Evolutionary conservation across 1,140 invertebrate species (phyloP), one percentile per base, ranked within the genome.

Genomic region (Stegodyphus dumicola): DNA sequence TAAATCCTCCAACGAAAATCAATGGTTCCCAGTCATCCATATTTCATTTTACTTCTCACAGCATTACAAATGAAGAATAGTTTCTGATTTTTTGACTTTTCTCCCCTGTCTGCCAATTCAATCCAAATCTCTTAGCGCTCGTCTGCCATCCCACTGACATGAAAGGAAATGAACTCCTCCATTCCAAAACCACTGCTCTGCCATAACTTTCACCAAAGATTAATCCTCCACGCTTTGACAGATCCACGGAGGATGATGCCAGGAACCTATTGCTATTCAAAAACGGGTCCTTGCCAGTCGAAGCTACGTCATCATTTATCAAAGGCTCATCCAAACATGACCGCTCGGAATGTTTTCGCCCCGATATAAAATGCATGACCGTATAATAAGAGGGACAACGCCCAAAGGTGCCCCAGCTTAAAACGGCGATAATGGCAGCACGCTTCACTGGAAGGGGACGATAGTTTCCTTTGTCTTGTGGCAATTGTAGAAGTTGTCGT

Each of bases 321-420:
- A 81, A 81, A 73, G 66, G 78, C 51, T 73, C 69, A 56, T 64
- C 78, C 53, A 73, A 60, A 51, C 78, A 81, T 73, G 78, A 81
- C 78, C 78, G 78, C 51, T 51, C 33, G 67, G 53, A 73, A 60
- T 73, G 78, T 81, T 81, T 81, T 67, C 78, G 70, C 78, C 67
- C 77, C 70, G 69, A 81, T 81, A 73, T 81, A 81, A 81, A 81
- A 81, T 81, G 78, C 78, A 81, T 81, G 78, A 64, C 78, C 78
- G 69, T 81, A 81, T 81, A 81, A 81, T 67, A 73, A 81, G 78
- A 7, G 15, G 70, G 78, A 73, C 78, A 81, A 81, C 78, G 78
- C 78, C 78, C 78, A 73, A 52, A 49, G 52, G 60, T 18, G 7
- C 18, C 33, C 15, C 73, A 17, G 65, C 51, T 69, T 13, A n/a